phyloP scores from a whole-genome alignment of 2,113 vertebrate species.

The Tiliqua scincoides region DNA sequence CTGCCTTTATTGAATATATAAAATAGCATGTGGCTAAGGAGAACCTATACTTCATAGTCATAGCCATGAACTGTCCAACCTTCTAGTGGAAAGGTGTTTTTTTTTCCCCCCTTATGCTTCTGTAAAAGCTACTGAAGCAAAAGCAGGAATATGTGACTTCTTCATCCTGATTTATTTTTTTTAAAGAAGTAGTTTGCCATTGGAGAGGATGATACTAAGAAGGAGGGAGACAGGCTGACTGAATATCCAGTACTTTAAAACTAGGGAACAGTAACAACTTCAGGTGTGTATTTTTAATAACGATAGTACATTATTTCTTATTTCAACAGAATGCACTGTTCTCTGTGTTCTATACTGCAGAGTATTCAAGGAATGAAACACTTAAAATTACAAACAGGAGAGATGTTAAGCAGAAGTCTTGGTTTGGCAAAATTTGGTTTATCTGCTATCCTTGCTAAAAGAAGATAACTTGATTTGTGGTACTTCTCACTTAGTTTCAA shows the following conservation, averaged over 20 bases:
- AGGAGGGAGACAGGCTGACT: neutral
- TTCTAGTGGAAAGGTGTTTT: neutral
- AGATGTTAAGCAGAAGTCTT: slow-evolving; percentile 11
- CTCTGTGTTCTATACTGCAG: neutral
- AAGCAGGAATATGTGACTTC: neutral
- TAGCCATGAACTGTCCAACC: neutral
- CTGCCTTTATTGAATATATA: no score
- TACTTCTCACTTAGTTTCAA: slow-evolving; percentile 51
- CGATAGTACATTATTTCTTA: no score
- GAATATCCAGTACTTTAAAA: neutral
- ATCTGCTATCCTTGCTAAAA: slow-evolving; percentile 44
- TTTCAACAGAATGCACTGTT: neutral
- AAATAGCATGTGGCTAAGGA: neutral
- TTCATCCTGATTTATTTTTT: neutral
- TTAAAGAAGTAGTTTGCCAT: neutral
- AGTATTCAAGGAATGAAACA: neutral
- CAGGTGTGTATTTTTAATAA: neutral
- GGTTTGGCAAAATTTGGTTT: neutral
- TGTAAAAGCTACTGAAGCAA: neutral
- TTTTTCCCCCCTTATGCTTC: neutral
- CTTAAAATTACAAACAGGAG: neutral
- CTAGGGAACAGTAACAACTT: neutral
- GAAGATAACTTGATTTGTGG: slow-evolving; percentile 64
- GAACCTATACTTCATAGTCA: neutral
- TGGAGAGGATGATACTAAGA: neutral